Evolutionary conservation across 2,797 vertebrate species (phyloP), one percentile per base, ranked within the genome.

Genomic region (Malacoraja senta): DNA sequence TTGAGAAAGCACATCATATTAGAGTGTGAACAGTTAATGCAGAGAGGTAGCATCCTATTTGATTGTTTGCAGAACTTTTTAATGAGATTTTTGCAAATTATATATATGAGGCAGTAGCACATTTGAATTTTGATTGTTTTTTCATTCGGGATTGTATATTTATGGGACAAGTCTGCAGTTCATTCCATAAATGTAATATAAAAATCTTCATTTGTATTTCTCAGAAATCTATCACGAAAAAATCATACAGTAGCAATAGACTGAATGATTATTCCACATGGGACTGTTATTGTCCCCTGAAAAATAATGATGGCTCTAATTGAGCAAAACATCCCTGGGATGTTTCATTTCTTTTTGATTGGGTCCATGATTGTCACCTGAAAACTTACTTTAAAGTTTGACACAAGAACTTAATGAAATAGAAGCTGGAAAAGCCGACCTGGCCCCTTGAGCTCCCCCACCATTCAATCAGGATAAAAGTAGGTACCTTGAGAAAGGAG

Each of bases 71-170:
- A 29, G 19, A 61, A n/a, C 53, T 32, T 79, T 74, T 65, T 32
- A 32, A 88, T 88, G 81, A 84, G 81, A 84, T 84, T 61, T 84
- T n/a, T 26, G 53, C 61, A 53, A 84, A n/a, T 10, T 15, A n/a
- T 84, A 26, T 53, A 58, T 13, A 26, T 61, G 24, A 84, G 21
- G 24, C 13, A n/a, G 53, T 84, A 61, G 10, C 61, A 1, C 35
- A 19, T 81, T 84, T 84, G 81, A 84, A 84, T 61, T 15, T 84
- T 84, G 81, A 84, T 63, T 83, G 80, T 58, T 58, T 61, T 53
- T 61, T 29, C 15, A 61, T 61, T 84, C 81, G 61, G 53, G 26
- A 84, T n/a, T 61, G 53, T 84, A 29, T 84, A 63, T 61, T 84
- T 63, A 84, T 24, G 4, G 13, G 81, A 61, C 81, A 61, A 84